phyloP scores from a whole-genome alignment of 2,888 invertebrate species.

The Chaitophorus viminalis region DNA sequence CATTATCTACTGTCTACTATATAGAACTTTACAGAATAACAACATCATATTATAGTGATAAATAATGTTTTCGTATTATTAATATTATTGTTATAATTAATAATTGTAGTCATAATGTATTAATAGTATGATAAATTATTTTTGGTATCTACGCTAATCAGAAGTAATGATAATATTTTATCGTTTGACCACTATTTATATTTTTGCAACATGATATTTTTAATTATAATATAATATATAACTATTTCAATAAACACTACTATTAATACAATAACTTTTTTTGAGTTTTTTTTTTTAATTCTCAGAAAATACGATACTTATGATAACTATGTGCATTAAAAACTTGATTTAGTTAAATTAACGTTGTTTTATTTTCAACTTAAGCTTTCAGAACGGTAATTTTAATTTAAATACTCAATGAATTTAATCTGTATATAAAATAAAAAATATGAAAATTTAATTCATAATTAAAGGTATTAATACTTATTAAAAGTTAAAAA shows the following conservation, averaged over 20 bases:
- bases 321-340: neutral
- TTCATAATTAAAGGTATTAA: neutral
- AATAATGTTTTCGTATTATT: no score
- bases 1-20: no score
- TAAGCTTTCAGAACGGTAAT: neutral
- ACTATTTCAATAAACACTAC: neutral
- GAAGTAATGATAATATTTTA: no score
- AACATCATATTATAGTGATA: no score
- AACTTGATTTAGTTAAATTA: neutral
- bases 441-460: neutral
- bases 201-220: no score
- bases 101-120: no score
- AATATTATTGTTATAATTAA: no score
- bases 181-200: no score
- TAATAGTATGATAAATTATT: no score
- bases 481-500: conserved; percentile 1
- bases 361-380: neutral
- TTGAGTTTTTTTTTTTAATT: neutral
- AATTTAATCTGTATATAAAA: no score
- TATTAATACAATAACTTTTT: neutral
- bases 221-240: neutral
- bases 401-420: neutral
- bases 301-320: neutral
- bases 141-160: no score
- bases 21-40: no score